Evolutionary conservation across 2,113 vertebrate genomes (phyloP).

Genomic region (Otus sunia): DNA sequence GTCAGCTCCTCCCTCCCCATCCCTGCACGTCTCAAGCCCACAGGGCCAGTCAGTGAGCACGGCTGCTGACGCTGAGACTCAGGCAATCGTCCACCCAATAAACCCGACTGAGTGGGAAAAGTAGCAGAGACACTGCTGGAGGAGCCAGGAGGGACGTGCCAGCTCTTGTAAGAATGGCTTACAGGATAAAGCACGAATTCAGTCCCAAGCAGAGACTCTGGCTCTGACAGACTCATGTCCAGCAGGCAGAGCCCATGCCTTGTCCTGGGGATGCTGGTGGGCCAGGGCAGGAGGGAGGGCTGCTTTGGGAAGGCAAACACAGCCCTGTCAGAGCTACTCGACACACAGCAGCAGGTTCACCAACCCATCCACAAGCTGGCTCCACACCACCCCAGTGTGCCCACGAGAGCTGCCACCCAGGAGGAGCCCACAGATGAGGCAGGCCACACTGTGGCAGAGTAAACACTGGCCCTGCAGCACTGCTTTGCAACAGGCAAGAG

Average conservation of each 20-base stretch:
- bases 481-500: not conserved
- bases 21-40: not conserved
- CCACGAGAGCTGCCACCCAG: not conserved
- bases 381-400: accelerated
- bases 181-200: not conserved
- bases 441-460: not conserved
- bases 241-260: not conserved
- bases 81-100: accelerated
- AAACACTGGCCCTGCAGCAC: accelerated
- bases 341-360: not conserved
- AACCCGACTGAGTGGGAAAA: not conserved
- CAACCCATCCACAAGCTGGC: not conserved
- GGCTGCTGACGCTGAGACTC: accelerated
- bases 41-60: not conserved
- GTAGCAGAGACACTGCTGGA: not conserved
- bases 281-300: not conserved
- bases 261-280: not conserved
- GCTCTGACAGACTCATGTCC: not conserved
- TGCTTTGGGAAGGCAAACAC: not conserved
- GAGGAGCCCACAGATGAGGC: not conserved
- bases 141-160: not conserved
- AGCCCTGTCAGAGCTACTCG: accelerated
- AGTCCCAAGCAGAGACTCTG: not conserved
- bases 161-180: not conserved
- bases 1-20: not conserved